Percentiles rank a stretch among this genome's conserved stretches.
These are phyloP conservation scores for Exephanes ischioxanthus DNA, from an alignment of 2,888 invertebrate species.

Conservation along the genomic window DNA sequence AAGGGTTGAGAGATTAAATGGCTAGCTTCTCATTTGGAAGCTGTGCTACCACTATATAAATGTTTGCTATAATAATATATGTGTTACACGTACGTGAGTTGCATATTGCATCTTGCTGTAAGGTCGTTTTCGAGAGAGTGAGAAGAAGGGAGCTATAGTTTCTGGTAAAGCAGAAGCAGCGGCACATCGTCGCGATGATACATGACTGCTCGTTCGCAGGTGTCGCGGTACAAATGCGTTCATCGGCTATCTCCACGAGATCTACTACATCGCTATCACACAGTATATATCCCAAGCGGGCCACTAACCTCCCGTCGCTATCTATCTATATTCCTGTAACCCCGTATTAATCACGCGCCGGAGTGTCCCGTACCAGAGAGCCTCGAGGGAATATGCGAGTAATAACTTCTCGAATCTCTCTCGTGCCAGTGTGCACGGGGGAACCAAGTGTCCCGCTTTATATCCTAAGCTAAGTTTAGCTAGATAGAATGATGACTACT, in stretches of 20 bases:
- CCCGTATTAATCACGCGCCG: conserved; percentile 66
- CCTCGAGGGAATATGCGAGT: conserved; percentile 62
- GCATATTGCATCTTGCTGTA: conserved; percentile 36
- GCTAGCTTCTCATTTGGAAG: neutral
- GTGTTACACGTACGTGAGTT: conserved; percentile 43
- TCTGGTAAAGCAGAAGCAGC: conserved; percentile 50
- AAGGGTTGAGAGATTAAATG: neutral
- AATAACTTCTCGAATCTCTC: conserved; percentile 63
- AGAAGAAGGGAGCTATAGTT: neutral
- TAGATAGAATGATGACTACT: conserved; percentile 28
- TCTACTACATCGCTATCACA: conserved; percentile 79
- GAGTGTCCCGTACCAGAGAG: conserved; percentile 40
- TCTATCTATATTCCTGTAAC: conserved; percentile 68
- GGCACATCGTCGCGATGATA: conserved; percentile 81
- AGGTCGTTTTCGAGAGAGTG: conserved; percentile 51
- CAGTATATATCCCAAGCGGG: conserved; percentile 54
- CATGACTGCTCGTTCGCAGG: conserved; percentile 79
- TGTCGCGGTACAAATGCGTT: conserved; percentile 81
- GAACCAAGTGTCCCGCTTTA: conserved; percentile 40
- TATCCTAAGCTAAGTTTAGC: conserved; percentile 53
- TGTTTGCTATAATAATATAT: neutral
- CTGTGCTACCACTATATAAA: conserved; percentile 25
- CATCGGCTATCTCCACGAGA: conserved; percentile 76
- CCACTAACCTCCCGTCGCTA: conserved; percentile 68
- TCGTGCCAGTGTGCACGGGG: conserved; percentile 6